A percentile compares a stretch with the other conserved stretches of the same genome.
Evolutionary conservation across 2,797 vertebrate species (phyloP).

Genomic region (Acomys russatus): DNA sequence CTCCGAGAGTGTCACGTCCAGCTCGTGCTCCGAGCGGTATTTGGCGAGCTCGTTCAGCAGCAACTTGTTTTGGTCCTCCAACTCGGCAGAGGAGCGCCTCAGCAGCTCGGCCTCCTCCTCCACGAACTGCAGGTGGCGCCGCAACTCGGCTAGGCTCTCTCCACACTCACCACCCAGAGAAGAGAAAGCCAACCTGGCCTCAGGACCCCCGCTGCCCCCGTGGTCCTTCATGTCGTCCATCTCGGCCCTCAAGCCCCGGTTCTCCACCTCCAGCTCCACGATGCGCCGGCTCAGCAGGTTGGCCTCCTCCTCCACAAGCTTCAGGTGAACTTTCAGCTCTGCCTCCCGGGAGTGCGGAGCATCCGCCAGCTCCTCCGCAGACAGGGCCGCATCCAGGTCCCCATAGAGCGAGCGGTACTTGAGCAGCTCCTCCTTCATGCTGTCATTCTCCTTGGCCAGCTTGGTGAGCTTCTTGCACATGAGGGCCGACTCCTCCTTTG

Average conservation of each 20-base stretch:
- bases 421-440: conserved; percentile 97
- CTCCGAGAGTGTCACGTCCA: conserved; percentile 91
- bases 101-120: conserved; percentile 99
- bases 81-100: conserved; percentile 95
- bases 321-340: conserved; percentile 96
- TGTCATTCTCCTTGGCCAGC: conserved; percentile 96
- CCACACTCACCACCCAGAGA: conserved; percentile 87
- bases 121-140: conserved; percentile 98
- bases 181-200: conserved; percentile 86
- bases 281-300: conserved; percentile 97
- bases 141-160: conserved; percentile 95
- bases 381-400: conserved; percentile 95
- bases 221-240: conserved; percentile 97
- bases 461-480: conserved; percentile 99
- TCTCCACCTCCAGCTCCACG: conserved; percentile 99
- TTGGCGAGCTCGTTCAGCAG: conserved; percentile 97
- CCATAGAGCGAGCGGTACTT: conserved; percentile 96
- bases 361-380: conserved; percentile 95
- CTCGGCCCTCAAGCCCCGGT: conserved; percentile 96
- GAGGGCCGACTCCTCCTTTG: conserved; percentile 98
- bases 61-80: conserved; percentile 99
- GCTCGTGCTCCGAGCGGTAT: conserved; percentile 95
- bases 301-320: conserved; percentile 99
- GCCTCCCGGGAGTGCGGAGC: conserved; percentile 97
- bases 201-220: conserved; percentile 89